Percentiles rank a stretch among this genome's conserved stretches.
Evolutionary conservation across 2,888 invertebrate genomes (phyloP).

Genomic region (Scrobipalpa costella): DNA sequence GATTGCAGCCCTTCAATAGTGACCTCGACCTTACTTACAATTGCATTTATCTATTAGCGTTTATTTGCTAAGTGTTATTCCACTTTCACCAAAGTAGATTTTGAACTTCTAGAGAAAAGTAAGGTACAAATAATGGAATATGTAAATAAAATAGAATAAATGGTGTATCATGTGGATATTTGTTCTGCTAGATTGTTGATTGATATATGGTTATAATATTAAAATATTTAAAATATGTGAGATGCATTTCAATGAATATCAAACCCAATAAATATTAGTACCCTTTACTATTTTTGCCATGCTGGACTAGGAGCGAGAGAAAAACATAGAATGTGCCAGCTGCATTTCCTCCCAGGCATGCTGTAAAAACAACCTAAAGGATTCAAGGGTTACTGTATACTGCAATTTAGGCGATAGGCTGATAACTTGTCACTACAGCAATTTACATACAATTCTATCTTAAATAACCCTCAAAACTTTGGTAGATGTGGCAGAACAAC

Average conservation of each 20-base stretch:
- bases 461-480: no score
- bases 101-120: constrained; percentile 56
- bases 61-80: constrained; percentile 79
- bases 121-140: constrained; percentile 59
- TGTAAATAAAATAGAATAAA: constrained; percentile 78
- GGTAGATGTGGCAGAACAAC: no score
- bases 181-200: constrained; percentile 72
- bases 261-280: neutral
- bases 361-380: no score
- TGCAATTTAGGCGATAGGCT: no score
- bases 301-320: no score
- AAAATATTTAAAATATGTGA: constrained; percentile 51
- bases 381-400: no score
- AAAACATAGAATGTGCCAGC: no score
- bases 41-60: constrained; percentile 70
- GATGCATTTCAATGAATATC: constrained; percentile 52
- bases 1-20: constrained; percentile 63
- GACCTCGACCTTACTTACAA: constrained; percentile 51
- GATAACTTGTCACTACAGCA: no score
- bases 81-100: constrained; percentile 74
- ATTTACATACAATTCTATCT: no score
- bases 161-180: constrained; percentile 72
- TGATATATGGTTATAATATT: constrained; percentile 70
- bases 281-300: no score
- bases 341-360: no score